phyloP scores from a whole-genome alignment of 2,888 invertebrate species.

The Hedya salicella region DNA sequence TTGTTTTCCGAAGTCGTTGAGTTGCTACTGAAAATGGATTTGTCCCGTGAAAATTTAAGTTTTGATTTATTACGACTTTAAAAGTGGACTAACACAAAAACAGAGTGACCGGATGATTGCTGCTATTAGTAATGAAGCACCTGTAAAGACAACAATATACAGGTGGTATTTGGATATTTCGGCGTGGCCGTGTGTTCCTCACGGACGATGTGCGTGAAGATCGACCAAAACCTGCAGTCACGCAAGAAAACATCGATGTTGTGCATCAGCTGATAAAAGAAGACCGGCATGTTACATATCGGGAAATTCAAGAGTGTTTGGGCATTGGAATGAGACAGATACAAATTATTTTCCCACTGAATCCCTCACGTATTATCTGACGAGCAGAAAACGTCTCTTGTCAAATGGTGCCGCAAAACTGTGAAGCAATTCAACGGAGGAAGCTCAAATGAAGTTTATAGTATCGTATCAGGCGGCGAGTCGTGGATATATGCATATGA shows the following conservation, averaged over 20 bases:
- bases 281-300: not conserved
- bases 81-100: not conserved
- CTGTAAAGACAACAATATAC: slow-evolving; percentile 1
- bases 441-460: too few species aligned
- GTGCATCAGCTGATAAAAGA: not conserved
- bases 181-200: not conserved
- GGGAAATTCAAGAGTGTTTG: not conserved
- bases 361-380: slow-evolving; percentile 14
- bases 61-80: not conserved
- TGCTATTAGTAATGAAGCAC: slow-evolving; percentile 1
- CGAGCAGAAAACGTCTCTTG: too few species aligned
- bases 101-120: too few species aligned
- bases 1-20: slow-evolving; percentile 1
- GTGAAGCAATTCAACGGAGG: too few species aligned
- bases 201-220: too few species aligned
- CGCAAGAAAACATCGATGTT: not conserved
- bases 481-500: too few species aligned
- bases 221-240: not conserved
- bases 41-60: not conserved
- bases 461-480: too few species aligned
- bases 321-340: slow-evolving; percentile 3
- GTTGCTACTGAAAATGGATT: not conserved
- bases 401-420: too few species aligned
- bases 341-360: slow-evolving; percentile 8
- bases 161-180: not conserved